Evolutionary conservation across 2,888 invertebrate genomes (phyloP).

Genomic region (Drosophila trichaetosa): DNA sequence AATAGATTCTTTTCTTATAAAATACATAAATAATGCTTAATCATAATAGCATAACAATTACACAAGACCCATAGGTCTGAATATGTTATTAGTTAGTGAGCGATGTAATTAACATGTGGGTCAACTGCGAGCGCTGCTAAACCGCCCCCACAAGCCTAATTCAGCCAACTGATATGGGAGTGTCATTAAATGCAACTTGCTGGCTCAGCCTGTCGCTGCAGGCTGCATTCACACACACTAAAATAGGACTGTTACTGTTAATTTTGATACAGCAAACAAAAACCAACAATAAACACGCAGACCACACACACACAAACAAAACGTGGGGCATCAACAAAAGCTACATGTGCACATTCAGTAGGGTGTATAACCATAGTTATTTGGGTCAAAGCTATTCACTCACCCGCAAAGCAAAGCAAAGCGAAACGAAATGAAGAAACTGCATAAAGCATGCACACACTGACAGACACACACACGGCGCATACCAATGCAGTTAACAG

Average conservation of each 20-base stretch:
- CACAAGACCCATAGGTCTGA: background rate
- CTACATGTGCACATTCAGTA: conserved; percentile 55
- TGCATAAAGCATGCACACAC: conserved; percentile 66
- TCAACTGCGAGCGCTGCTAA: conserved; percentile 30
- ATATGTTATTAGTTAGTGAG: background rate
- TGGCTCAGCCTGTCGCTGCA: conserved; percentile 23
- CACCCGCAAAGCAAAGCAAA: conserved; percentile 75
- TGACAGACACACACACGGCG: conserved; percentile 23
- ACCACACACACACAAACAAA: conserved; percentile 25
- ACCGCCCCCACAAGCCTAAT: conserved; percentile 20
- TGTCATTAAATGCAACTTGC: conserved; percentile 38
- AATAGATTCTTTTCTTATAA: background rate
- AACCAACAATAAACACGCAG: conserved; percentile 31
- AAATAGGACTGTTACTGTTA: conserved; percentile 21
- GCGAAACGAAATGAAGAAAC: conserved; percentile 72
- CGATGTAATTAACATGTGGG: conserved; percentile 42
- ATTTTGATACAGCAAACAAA: conserved; percentile 20
- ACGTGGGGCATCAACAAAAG: conserved; percentile 48
- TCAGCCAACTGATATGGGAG: conserved; percentile 34
- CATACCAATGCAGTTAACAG: conserved; percentile 54
- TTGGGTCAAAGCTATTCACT: conserved; percentile 85
- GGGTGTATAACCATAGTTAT: conserved; percentile 75
- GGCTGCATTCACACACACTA: conserved; percentile 10
- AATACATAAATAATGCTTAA: background rate
- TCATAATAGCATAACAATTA: background rate